Percentiles rank a stretch among this genome's conserved stretches.
Evolutionary conservation across 2,113 vertebrate genomes (phyloP).

Genomic region (Boulengeromyrus knoepffleri): DNA sequence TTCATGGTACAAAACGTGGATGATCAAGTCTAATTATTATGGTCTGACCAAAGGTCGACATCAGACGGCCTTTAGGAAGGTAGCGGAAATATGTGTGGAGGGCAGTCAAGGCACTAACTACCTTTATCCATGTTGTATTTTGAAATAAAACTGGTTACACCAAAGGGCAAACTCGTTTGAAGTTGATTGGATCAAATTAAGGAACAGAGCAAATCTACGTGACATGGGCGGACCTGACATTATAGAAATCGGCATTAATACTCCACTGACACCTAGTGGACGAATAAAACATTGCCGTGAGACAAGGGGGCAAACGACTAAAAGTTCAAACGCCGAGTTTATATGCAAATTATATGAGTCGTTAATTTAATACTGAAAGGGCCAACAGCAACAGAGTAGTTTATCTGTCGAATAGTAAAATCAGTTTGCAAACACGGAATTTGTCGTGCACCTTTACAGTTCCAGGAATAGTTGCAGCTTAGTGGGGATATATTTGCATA

Average conservation of each 20-base stretch:
- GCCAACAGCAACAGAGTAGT: background rate
- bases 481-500: conserved; percentile 9
- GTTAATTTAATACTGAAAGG: background rate
- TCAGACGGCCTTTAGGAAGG: background rate
- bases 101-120: background rate
- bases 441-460: background rate
- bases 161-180: background rate
- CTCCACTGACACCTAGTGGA: conserved; percentile 29
- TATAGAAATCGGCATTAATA: background rate
- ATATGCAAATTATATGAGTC: background rate
- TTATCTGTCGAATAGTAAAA: background rate
- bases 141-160: background rate
- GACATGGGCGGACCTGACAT: background rate
- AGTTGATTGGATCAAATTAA: background rate
- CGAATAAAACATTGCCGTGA: background rate
- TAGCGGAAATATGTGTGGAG: background rate
- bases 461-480: background rate
- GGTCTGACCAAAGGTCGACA: background rate
- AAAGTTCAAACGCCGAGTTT: background rate
- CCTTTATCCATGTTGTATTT: background rate
- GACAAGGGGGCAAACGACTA: background rate
- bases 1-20: background rate
- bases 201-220: background rate
- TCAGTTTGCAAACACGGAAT: background rate
- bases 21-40: background rate